Conservation (phyloP, 2,888 invertebrate genomes). For the Agrilus cyanescens region DNA sequence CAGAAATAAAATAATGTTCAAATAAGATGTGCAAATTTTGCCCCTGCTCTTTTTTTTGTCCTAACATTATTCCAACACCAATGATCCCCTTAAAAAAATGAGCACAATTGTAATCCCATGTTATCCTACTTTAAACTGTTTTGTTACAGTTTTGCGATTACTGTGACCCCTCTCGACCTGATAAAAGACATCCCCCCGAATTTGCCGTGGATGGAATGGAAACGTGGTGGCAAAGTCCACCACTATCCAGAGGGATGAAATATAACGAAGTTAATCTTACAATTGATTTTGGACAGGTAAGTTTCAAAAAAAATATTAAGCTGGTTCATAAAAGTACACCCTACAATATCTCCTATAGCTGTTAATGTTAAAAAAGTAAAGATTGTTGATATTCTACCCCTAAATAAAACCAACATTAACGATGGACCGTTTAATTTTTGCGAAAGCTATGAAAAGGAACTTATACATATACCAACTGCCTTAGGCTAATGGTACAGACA, state of each 20-base stretch:
- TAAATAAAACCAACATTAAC: background rate
- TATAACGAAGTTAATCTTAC: conserved; percentile 97
- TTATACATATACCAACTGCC: no score
- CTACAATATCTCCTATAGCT: no score
- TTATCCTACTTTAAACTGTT: conserved; percentile 8
- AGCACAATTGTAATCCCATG: no score
- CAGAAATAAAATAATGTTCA: no score
- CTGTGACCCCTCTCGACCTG: conserved; percentile 66
- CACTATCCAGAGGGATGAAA: conserved; percentile 89
- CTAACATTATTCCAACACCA: no score
- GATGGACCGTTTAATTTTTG: no score
- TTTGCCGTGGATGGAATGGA: conserved; percentile 94
- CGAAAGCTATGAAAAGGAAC: no score
- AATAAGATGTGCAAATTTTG: background rate
- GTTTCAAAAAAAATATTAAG: conserved; percentile 18
- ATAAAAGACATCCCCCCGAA: conserved; percentile 76
- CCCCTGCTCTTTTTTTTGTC: background rate
- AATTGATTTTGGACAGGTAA: conserved; percentile 93
- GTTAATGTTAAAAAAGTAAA: conserved; percentile 6
- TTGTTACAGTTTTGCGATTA: conserved; percentile 76
- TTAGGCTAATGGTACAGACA: no score
- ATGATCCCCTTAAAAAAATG: no score
- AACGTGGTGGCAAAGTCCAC: conserved; percentile 98
- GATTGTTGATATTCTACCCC: background rate
- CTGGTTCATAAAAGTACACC: no score